Evolutionary conservation across 2,797 vertebrate species (phyloP), one percentile per base, ranked within the genome.

Genomic region (Alca torda): DNA sequence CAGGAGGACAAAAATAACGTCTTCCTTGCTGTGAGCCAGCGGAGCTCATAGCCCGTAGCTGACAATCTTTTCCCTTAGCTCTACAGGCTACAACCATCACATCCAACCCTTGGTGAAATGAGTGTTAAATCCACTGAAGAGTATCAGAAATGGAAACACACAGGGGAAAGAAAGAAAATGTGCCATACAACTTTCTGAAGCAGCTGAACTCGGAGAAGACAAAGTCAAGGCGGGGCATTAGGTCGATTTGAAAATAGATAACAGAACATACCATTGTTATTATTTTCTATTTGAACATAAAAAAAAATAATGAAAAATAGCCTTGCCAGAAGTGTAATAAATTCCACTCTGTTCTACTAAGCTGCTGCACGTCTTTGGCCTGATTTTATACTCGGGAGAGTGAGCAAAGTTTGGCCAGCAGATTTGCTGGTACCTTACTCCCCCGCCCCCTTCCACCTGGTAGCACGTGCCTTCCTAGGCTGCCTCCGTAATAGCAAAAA

Each of bases 21-120:
- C 88, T 95, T 79, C 72, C 96, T 96, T 86, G 72, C 92, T 96
- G 83, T 90, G 61, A 97, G 80, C 94, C 95, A 96, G 74, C 88
- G 82, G 89, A 97, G 68, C 69, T 93, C 96, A 76, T 60, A 96
- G 88, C 61, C 87, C 70, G 70, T 73, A 84, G 93, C 72, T 89
- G 82, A 89, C 67, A 96, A 39, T 78, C 51, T 95, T 96, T 97
- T 95, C 84, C 73, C 83, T 96, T 90, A 95, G 87, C 77, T 96
- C 95, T 97, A 76, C 79, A 93, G 74, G 84, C 60, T 94, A 95
- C 10, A 31, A 83, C 63, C 81, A 95, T 50, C 41, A 61, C 89
- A 93, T 95, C 84, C 95, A 95, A 59, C 50, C 83, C 63, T 78
- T 87, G 43, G 35, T 54, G 61, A 96, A 90, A 89, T 25, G 46